A percentile compares a stretch with the other conserved stretches of the same genome.
Evolutionary conservation across 2,888 invertebrate genomes (phyloP).

Genomic region (Vanessa cardui): DNA sequence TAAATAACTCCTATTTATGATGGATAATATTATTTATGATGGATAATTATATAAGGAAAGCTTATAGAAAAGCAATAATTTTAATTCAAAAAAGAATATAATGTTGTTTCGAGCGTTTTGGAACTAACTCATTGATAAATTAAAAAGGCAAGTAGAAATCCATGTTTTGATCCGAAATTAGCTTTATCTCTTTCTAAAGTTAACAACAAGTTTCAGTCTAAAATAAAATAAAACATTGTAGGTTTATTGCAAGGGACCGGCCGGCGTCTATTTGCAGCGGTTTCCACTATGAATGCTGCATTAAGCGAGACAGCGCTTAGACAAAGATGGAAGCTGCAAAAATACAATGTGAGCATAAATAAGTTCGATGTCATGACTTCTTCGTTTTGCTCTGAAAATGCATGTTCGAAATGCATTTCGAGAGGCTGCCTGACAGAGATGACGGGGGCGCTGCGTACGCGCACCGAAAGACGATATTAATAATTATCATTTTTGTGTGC

Average conservation of each 20-base stretch:
- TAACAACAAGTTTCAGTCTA: not conserved
- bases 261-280: not conserved
- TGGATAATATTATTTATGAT: too few species aligned
- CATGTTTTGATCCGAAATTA: not conserved
- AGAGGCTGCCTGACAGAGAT: constrained; percentile 26
- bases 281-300: constrained; percentile 4
- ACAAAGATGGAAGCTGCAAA: constrained; percentile 19
- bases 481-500: constrained; percentile 21
- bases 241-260: not conserved
- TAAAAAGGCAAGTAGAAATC: not conserved
- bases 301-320: not conserved
- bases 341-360: constrained; percentile 26
- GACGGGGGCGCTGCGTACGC: constrained; percentile 39
- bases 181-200: not conserved
- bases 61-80: too few species aligned
- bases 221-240: not conserved
- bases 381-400: constrained; percentile 32
- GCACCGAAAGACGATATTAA: constrained; percentile 17
- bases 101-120: too few species aligned
- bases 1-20: too few species aligned
- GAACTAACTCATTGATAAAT: too few species aligned
- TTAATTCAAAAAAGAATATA: too few species aligned
- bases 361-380: constrained; percentile 5
- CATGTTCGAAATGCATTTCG: constrained; percentile 38
- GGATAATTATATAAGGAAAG: too few species aligned